Conservation (phyloP, 2,797 vertebrate genomes). For the Rhynchotus rufescens region DNA sequence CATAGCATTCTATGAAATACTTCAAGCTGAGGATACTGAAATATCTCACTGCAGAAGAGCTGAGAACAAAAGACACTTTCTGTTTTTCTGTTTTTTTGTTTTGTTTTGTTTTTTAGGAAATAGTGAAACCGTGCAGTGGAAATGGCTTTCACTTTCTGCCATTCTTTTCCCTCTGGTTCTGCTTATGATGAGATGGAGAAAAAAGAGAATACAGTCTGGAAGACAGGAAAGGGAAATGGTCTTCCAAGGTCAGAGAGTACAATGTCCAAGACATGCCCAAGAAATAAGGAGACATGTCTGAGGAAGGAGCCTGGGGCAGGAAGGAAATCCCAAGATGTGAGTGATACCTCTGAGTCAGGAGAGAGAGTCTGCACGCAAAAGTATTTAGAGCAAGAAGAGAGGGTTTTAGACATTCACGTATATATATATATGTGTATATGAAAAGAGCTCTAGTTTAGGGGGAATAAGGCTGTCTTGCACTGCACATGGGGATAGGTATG, state of each 20-base stretch:
- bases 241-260: neutral
- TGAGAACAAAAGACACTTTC: neutral
- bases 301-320: neutral
- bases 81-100: neutral
- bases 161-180: neutral
- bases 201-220: neutral
- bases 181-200: neutral
- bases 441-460: neutral
- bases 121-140: neutral
- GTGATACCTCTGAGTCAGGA: neutral
- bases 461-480: neutral
- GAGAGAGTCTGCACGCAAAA: neutral
- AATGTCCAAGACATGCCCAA: neutral
- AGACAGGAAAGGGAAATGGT: neutral
- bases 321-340: neutral
- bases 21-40: too few species aligned
- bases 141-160: neutral
- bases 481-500: neutral
- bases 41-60: neutral
- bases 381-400: neutral
- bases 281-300: neutral
- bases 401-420: neutral
- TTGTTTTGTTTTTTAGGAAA: neutral
- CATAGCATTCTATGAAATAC: too few species aligned
- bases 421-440: accelerated